Evolutionary conservation across 2,113 vertebrate genomes (phyloP).

Genomic region (Semnornis frantzii): DNA sequence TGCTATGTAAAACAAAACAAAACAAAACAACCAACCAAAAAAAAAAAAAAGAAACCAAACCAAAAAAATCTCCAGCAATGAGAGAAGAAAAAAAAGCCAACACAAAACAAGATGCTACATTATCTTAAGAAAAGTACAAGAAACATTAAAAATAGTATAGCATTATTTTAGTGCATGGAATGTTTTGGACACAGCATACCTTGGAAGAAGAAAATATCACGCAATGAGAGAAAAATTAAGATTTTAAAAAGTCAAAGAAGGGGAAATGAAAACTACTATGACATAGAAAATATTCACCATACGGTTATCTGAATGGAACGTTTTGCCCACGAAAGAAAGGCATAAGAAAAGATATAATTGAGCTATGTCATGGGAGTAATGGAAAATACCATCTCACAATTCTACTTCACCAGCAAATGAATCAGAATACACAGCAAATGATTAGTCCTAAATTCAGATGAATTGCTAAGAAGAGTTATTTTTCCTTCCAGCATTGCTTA

Average conservation of each 20-base stretch:
- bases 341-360: not conserved
- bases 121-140: not conserved
- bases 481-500: not conserved
- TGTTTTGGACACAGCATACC: not conserved
- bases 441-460: not conserved
- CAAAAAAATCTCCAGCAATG: not conserved
- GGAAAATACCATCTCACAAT: not conserved
- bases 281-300: not conserved
- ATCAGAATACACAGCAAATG: not conserved
- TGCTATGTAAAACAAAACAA: not conserved
- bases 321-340: not conserved
- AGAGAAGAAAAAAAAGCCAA: not conserved
- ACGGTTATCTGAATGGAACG: not conserved
- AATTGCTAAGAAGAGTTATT: not conserved
- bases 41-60: no score
- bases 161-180: not conserved
- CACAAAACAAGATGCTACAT: not conserved
- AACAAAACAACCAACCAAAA: no score
- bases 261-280: not conserved
- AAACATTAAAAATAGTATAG: not conserved
- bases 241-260: not conserved
- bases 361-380: not conserved
- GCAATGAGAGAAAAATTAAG: not conserved
- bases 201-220: not conserved
- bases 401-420: not conserved